Base-by-base conservation (phyloP, 1,140 invertebrate species). In the Aphidius ervi region DNA sequence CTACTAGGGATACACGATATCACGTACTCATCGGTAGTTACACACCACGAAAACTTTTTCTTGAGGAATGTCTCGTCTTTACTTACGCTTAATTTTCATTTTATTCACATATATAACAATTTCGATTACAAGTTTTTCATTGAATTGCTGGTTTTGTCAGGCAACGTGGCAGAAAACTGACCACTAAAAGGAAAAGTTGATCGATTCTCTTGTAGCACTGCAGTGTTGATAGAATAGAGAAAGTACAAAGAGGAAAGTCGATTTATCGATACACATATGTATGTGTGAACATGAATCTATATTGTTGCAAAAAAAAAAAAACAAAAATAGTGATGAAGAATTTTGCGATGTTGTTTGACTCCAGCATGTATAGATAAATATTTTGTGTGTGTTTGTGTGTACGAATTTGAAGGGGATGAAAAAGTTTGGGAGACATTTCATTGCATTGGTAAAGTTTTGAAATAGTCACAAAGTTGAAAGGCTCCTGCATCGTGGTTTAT, bases 381-480 rank as follows among this genome's bases (percentile, higher is more conserved):
- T 31, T 31, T 4, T 31, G 23, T 31, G 23, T 31, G 23, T 31
- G 4, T 31, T 0, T 31, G 23, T 31, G 2, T 31, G 4, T 31
- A 31, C 16, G 4, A 31, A 31, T 4, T 31, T 31, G 23, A 31
- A 31, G 4, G 45, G 23, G 23, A 16, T 31, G 37, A 39, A 5
- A 31, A 41, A 39, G 58, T 49, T 7, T 41, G 20, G 31, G 56
- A 49, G 31, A 58, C 39, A 58, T 31, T 40, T 50, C 47, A 41
- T 49, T 50, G 49, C 39, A 47, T 59, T 59, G 47, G 23, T n/a
- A 9, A 57, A 57, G 56, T 57, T 57, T 46, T 9, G 43, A 10
- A 47, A 57, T 45, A 57, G 46, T 43, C 47, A 37, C 37, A 10
- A 48, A 58, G 57, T 58, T 58, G 46, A 50, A 46, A 31, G 41